Percentiles rank a stretch among this genome's conserved stretches.
phyloP scores from a whole-genome alignment of 1,140 invertebrate genomes.

The Euura lappo region DNA sequence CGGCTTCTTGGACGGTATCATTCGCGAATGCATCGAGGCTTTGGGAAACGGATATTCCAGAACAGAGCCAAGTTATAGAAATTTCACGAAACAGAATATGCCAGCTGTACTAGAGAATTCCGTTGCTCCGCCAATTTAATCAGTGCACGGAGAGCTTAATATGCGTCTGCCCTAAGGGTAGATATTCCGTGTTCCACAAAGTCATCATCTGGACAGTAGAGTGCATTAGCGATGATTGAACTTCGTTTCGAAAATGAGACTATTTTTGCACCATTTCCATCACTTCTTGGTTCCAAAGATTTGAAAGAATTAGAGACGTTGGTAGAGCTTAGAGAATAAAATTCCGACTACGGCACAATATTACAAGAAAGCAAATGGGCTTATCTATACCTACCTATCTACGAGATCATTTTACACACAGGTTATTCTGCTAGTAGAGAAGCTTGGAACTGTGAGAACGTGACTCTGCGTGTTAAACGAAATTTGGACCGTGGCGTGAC shows the following conservation, averaged over 20 bases:
- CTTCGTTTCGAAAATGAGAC: no score
- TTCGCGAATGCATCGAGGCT: background rate
- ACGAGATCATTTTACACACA: background rate
- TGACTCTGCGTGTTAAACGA: constrained; percentile 5
- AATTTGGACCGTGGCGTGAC: background rate
- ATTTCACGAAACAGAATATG: background rate
- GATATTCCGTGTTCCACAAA: no score
- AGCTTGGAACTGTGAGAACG: background rate
- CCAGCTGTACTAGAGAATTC: no score
- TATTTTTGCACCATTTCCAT: no score
- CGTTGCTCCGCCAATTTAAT: no score
- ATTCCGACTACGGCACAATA: background rate
- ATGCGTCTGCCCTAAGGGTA: no score
- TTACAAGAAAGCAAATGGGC: background rate
- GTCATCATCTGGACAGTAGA: no score
- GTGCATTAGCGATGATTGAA: no score
- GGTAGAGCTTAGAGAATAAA: no score
- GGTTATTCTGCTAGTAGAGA: background rate
- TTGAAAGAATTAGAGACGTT: no score
- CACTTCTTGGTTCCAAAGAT: no score
- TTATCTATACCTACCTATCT: background rate
- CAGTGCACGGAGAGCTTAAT: no score
- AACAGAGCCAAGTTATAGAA: background rate
- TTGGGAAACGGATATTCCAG: background rate
- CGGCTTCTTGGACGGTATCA: constrained; percentile 1